Conservation (phyloP, 2,797 vertebrate species). For the Thalassophryne amazonica region DNA sequence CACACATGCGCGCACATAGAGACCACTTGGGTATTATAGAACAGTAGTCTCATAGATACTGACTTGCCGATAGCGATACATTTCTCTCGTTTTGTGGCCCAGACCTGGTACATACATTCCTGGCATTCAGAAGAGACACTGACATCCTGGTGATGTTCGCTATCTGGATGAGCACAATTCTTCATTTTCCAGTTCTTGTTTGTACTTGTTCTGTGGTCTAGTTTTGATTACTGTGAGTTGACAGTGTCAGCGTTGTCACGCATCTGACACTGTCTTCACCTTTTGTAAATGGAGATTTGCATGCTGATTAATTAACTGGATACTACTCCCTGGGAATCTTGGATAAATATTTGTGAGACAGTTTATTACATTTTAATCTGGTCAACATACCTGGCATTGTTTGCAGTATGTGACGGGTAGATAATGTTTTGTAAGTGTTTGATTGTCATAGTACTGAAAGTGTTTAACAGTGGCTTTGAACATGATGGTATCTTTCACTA, state of each 20-base stretch:
- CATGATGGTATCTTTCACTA: no score
- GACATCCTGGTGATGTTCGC: neutral
- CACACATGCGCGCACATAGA: no score
- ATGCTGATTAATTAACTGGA: constrained; percentile 17
- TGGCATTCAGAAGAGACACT: neutral
- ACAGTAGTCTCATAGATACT: no score
- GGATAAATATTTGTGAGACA: constrained; percentile 41
- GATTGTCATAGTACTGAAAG: neutral
- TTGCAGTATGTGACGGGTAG: constrained; percentile 31
- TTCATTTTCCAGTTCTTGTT: constrained; percentile 26
- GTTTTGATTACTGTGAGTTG: constrained; percentile 31
- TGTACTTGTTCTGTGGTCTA: constrained; percentile 28
- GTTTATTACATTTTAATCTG: constrained; percentile 27
- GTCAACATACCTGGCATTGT: constrained; percentile 51
- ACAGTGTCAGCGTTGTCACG: constrained; percentile 30
- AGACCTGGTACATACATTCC: neutral
- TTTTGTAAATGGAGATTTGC: constrained; percentile 2
- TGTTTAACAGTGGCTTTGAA: neutral
- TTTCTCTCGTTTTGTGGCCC: no score
- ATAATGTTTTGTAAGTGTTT: constrained; percentile 17
- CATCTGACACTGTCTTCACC: constrained; percentile 33
- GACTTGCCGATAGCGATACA: no score
- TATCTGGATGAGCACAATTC: constrained; percentile 6
- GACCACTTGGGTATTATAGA: no score
- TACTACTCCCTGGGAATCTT: constrained; percentile 1